phyloP scores from a whole-genome alignment of 2,888 invertebrate species.

The Pseudolycoriella hygida region DNA sequence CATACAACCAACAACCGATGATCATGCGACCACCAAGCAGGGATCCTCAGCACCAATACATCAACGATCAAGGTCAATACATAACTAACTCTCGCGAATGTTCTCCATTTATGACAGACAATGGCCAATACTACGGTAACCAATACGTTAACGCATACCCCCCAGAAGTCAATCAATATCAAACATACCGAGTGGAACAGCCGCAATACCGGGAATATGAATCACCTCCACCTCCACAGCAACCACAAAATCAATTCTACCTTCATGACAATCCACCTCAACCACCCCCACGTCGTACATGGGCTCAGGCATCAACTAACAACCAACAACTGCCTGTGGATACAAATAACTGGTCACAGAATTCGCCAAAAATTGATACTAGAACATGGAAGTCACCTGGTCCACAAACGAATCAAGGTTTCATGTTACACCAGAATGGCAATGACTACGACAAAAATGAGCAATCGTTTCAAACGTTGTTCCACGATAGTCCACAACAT shows the following conservation, averaged over 20 bases:
- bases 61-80: constrained; percentile 23
- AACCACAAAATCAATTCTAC: constrained; percentile 44
- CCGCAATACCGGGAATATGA: constrained; percentile 17
- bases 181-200: constrained; percentile 8
- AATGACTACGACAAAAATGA: constrained; percentile 34
- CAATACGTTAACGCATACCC: constrained; percentile 4
- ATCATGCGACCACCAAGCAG: constrained; percentile 27
- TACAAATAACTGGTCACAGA: constrained; percentile 26
- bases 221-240: constrained; percentile 14
- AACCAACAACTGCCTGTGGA: constrained; percentile 17
- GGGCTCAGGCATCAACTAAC: constrained; percentile 37
- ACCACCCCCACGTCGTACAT: constrained; percentile 40
- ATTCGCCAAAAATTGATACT: constrained; percentile 17
- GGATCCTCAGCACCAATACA: constrained; percentile 27
- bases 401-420: constrained; percentile 20
- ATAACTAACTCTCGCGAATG: constrained; percentile 4
- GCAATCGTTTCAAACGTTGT: constrained; percentile 28
- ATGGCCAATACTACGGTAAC: constrained; percentile 11
- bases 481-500: constrained; percentile 50
- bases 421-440: constrained; percentile 52
- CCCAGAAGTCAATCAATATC: constrained; percentile 11
- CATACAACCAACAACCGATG: neutral
- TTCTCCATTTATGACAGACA: constrained; percentile 3
- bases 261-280: constrained; percentile 42
- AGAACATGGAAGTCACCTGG: constrained; percentile 29